Percentiles rank a stretch among this genome's conserved stretches.
These are phyloP conservation scores for Metallyticus violacea DNA, from an alignment of 2,888 invertebrate species.

Conservation along the genomic window DNA sequence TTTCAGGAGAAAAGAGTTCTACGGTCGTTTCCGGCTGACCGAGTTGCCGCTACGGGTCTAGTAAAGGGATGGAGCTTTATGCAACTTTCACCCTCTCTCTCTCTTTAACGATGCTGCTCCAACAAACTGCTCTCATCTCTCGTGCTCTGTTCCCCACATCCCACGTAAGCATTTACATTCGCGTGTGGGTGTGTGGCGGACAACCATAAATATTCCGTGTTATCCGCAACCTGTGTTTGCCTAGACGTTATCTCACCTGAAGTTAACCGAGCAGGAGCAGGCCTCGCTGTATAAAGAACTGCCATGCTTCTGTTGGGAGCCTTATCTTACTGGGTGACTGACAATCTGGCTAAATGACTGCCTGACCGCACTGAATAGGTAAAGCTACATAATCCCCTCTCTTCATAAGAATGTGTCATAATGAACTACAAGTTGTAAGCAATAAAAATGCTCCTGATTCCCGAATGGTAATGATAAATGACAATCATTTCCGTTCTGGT, in stretches of 20 bases:
- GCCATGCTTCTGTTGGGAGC: not conserved
- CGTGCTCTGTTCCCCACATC: not conserved
- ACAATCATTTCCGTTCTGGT: too few species aligned
- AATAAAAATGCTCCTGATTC: too few species aligned
- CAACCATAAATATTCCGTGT: not conserved
- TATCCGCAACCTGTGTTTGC: not conserved
- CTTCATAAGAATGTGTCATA: too few species aligned
- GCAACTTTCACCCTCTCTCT: not conserved
- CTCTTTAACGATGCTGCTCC: not conserved
- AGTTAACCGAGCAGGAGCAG: not conserved
- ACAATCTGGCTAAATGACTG: not conserved
- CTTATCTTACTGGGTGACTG: not conserved
- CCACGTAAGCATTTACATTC: not conserved
- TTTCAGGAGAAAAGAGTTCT: not conserved
- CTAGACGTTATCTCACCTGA: not conserved
- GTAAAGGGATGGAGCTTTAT: not conserved
- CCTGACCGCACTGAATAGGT: not conserved
- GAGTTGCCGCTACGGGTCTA: not conserved
- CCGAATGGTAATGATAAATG: too few species aligned
- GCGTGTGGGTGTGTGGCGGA: not conserved
- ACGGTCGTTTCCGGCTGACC: not conserved
- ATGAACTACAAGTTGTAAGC: too few species aligned
- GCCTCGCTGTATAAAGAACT: not conserved
- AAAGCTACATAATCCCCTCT: too few species aligned
- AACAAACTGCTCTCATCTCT: too few species aligned